Percentiles rank a stretch among this genome's conserved stretches.
These are phyloP conservation scores for Percina caprodes DNA, from an alignment of 2,113 vertebrate species.

Conservation along the genomic window DNA sequence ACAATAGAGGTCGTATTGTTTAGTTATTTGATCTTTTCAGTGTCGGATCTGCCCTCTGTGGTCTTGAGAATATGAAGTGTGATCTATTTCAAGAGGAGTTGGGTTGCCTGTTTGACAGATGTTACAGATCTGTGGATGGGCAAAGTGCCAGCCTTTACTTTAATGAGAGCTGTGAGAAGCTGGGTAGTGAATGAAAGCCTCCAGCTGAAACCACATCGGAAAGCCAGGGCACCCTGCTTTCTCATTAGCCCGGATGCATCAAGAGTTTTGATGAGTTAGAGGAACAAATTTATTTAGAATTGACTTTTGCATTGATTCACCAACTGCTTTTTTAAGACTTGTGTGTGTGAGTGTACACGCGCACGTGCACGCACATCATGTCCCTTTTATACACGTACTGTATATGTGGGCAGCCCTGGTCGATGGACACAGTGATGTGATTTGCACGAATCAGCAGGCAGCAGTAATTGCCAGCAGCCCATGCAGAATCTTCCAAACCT, in stretches of 20 bases:
- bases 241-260: slow-evolving; percentile 49
- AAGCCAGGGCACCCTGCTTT: slow-evolving; percentile 53
- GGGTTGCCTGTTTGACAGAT: slow-evolving; percentile 67
- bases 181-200: slow-evolving; percentile 48
- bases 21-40: slow-evolving; percentile 45
- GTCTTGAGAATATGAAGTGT: slow-evolving; percentile 32
- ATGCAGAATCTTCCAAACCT: slow-evolving; percentile 62
- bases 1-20: slow-evolving; percentile 45
- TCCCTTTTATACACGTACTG: slow-evolving; percentile 14
- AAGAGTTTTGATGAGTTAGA: slow-evolving; percentile 44
- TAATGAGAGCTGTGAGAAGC: slow-evolving; percentile 63
- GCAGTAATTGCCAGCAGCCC: slow-evolving; percentile 70
- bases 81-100: slow-evolving; percentile 61
- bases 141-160: slow-evolving; percentile 52
- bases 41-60: slow-evolving; percentile 47
- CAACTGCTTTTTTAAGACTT: slow-evolving; percentile 17
- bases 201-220: slow-evolving; percentile 54
- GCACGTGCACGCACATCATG: not conserved
- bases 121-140: slow-evolving; percentile 66
- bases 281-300: slow-evolving; percentile 39
- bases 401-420: slow-evolving; percentile 47
- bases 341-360: slow-evolving; percentile 1
- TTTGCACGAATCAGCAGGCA: slow-evolving; percentile 77
- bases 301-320: slow-evolving; percentile 23
- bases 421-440: slow-evolving; percentile 65